Base-by-base conservation (phyloP, 2,113 vertebrate species). In the Scalopus aquaticus region DNA sequence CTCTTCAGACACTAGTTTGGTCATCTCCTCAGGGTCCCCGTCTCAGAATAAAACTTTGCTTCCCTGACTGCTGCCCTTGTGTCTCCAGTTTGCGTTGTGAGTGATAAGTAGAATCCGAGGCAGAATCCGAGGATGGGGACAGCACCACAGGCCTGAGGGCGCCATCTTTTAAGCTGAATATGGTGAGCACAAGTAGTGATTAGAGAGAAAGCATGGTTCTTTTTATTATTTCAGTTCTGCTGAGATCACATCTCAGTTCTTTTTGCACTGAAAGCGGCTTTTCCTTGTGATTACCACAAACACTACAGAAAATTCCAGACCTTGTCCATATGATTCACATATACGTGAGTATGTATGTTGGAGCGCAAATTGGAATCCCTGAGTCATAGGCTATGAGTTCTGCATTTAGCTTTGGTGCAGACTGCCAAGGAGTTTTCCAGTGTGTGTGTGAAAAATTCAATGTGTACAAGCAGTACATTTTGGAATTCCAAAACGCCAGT, bases 251-350 rank as follows among this genome's bases (percentile, higher is more conserved):
- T n/a, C 62, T 82, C 0, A 15, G 69, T 49, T 83, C 64, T 80
- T 39, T 39, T 39, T 83, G 44, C 37, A 49, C 58, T 64, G 70
- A 46, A 58, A 60, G 26, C 46, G 77, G 15, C 37, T 83, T 94
- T 83, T 49, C 46, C 46, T 30, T 46, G 49, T 46, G 58, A 81
- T 56, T 58, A 93, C 54, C 54, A 46, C 19, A 65, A 76, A 83
- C 17, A 74, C 62, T 58, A n/a, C 82, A 85, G 24, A 81, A 70
- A 82, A 39, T 69, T 89, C 32, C 51, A 99, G 99, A 98, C 97
- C 15, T 13, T 64, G 42, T 35, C 16, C 35, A 56, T 64, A 26
- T 56, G 5, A 51, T 76, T 85, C n/a, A 64, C 24, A 74, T 64
- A 51, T 13, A 86, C 20, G 44, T 56, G 44, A 6, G 60, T 64